phyloP scores from a whole-genome alignment of 2,797 vertebrate genomes.

The Mus minutoides region DNA sequence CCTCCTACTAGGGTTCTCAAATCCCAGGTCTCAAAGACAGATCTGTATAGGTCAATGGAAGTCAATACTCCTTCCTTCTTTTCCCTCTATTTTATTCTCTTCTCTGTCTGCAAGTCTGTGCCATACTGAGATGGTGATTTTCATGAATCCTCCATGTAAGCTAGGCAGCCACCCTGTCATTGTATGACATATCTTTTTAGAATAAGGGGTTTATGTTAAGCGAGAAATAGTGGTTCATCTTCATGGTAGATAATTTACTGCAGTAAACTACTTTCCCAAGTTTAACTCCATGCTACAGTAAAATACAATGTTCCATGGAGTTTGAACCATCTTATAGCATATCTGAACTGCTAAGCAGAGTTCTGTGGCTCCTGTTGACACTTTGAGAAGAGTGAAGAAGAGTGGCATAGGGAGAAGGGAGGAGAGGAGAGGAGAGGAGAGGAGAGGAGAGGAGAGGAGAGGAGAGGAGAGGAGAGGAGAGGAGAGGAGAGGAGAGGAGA shows the following conservation, averaged over 20 bases:
- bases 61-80: neutral
- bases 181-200: neutral
- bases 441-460: no score
- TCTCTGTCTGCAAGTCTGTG: neutral
- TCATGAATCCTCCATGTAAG: neutral
- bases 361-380: slow-evolving; percentile 3
- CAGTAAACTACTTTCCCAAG: slow-evolving; percentile 10
- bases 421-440: neutral
- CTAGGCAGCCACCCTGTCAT: neutral
- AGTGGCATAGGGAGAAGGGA: neutral
- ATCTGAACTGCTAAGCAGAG: slow-evolving; percentile 12
- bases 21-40: neutral
- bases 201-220: neutral
- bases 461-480: no score
- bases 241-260: slow-evolving; percentile 15
- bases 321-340: neutral
- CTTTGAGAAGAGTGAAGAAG: neutral
- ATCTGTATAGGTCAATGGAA: neutral
- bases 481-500: neutral
- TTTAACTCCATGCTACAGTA: slow-evolving; percentile 37
- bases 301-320: neutral
- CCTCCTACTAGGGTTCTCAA: neutral
- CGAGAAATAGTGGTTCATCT: neutral
- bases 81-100: neutral
- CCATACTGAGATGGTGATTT: neutral